Evolutionary conservation across 2,888 invertebrate species (phyloP).

Genomic region (Drosophila lutescens): DNA sequence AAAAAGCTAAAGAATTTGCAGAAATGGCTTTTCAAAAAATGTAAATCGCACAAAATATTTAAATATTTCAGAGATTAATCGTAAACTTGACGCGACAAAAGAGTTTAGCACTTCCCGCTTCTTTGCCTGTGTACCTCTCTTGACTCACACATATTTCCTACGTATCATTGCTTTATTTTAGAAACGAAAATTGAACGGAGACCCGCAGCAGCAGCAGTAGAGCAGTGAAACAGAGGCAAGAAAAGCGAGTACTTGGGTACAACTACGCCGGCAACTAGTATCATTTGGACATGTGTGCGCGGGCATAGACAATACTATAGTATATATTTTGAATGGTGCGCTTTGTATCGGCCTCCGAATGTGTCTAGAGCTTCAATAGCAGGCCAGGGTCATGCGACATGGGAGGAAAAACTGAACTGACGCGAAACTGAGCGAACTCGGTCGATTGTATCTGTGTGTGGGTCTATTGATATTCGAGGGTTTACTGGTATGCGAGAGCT

Average conservation of each 20-base stretch:
- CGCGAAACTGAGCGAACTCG: slow-evolving; percentile 68
- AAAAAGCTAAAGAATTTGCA: too few relatives aligned
- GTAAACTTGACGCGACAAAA: background rate
- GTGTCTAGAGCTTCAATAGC: slow-evolving; percentile 82
- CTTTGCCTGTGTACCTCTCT: background rate
- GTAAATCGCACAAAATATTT: too few relatives aligned
- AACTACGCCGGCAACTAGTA: slow-evolving; percentile 12
- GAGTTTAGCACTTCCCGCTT: background rate
- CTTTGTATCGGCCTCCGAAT: slow-evolving; percentile 81
- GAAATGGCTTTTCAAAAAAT: too few relatives aligned
- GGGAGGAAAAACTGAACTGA: slow-evolving; percentile 75
- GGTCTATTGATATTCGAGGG: slow-evolving; percentile 23
- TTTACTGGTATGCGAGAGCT: slow-evolving; percentile 10
- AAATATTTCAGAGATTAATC: too few relatives aligned
- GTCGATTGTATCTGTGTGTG: slow-evolving; percentile 42
- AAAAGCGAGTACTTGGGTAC: slow-evolving; percentile 2
- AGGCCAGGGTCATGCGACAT: slow-evolving; percentile 83
- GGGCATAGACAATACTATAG: slow-evolving; percentile 64
- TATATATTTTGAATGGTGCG: slow-evolving; percentile 78
- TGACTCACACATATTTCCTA: background rate
- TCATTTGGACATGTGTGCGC: slow-evolving; percentile 18
- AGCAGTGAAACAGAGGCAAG: slow-evolving; percentile 1
- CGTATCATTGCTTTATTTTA: slow-evolving; percentile 16
- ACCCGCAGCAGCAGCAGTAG: slow-evolving; percentile 1
- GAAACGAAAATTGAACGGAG: slow-evolving; percentile 13